Evolutionary conservation across 2,797 vertebrate species (phyloP).

Genomic region (Danio jaintianensis): DNA sequence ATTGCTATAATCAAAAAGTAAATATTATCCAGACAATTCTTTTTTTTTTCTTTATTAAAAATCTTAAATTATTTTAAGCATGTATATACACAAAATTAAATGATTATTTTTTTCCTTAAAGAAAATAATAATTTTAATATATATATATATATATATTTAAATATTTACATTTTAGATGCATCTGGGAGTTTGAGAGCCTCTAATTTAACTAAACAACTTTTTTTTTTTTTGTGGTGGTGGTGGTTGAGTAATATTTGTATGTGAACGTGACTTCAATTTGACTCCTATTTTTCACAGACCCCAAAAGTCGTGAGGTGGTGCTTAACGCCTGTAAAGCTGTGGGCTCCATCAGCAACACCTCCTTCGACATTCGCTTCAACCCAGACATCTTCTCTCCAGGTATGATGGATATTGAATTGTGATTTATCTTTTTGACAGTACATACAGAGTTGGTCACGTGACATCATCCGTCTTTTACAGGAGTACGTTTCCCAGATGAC

Average conservation of each 20-base stretch:
- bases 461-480: slow-evolving; percentile 69
- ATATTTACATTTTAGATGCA: background rate
- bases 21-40: too few species aligned
- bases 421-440: background rate
- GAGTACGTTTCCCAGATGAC: slow-evolving; percentile 91
- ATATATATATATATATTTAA: background rate
- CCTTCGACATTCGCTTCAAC: slow-evolving; percentile 98
- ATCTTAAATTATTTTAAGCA: too few species aligned
- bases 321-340: slow-evolving; percentile 96
- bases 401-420: slow-evolving; percentile 56
- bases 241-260: background rate
- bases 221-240: background rate
- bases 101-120: too few species aligned
- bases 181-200: background rate
- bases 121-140: background rate
- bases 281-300: slow-evolving; percentile 78
- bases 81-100: too few species aligned
- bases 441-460: background rate
- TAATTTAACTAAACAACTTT: background rate
- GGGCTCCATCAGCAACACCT: slow-evolving; percentile 91
- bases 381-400: slow-evolving; percentile 98
- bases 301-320: slow-evolving; percentile 94
- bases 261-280: background rate
- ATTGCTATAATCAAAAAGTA: too few species aligned
- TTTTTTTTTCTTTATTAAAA: too few species aligned